phyloP scores from a whole-genome alignment of 1,140 invertebrate species.

The Bombus huntii region DNA sequence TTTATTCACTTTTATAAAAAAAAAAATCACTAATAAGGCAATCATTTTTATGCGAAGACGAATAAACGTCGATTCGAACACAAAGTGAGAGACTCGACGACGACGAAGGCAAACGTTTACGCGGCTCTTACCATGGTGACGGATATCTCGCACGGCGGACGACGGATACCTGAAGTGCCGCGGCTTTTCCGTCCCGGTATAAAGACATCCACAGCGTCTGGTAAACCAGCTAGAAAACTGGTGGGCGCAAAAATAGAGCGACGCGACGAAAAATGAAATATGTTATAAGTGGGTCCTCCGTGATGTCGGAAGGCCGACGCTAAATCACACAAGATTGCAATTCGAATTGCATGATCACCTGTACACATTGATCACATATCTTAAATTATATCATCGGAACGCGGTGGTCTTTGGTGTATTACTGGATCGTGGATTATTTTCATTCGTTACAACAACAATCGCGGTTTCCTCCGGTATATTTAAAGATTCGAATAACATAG shows the following conservation, averaged over 20 bases:
- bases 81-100: too few relatives aligned
- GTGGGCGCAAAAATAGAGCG: constrained; percentile 74
- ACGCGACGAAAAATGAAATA: constrained; percentile 79
- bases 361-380: background rate
- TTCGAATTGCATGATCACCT: background rate
- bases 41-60: too few relatives aligned
- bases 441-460: background rate
- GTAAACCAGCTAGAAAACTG: constrained; percentile 78
- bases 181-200: constrained; percentile 72
- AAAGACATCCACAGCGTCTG: constrained; percentile 70
- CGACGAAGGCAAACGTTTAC: background rate
- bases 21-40: background rate
- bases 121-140: constrained; percentile 71
- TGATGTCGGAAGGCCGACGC: constrained; percentile 47
- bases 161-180: constrained; percentile 72
- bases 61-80: too few relatives aligned
- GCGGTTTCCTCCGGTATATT: background rate
- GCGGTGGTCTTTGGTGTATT: background rate
- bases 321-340: constrained; percentile 29
- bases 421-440: background rate
- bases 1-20: background rate
- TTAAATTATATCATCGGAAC: background rate
- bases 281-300: constrained; percentile 75
- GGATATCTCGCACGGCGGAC: constrained; percentile 67
- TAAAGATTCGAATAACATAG: background rate